Conservation (phyloP, 2,888 invertebrate genomes). For the Apodemia hepburni region DNA sequence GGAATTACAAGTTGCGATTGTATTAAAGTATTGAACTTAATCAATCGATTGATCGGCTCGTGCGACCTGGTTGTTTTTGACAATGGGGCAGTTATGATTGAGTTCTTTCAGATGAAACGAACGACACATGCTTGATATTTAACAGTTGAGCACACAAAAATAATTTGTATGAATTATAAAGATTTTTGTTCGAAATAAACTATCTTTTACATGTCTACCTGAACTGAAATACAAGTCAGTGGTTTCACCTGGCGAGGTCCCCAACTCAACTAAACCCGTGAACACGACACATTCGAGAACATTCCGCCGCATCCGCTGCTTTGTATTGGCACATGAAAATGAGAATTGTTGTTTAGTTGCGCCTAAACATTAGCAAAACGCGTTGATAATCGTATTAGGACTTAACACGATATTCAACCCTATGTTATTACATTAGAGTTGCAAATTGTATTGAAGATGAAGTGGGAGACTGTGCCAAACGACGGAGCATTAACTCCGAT, state of each 20-base stretch:
- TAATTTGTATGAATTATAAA: no score
- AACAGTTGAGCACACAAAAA: no score
- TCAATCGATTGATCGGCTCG: no score
- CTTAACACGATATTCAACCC: neutral
- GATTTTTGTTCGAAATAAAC: no score
- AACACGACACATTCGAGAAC: slow-evolving; percentile 4
- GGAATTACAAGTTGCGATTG: no score
- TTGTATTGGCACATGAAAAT: slow-evolving; percentile 14
- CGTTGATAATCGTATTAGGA: slow-evolving; percentile 36
- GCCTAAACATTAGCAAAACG: slow-evolving; percentile 36
- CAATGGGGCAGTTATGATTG: no score
- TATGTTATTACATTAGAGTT: neutral
- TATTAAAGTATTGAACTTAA: no score
- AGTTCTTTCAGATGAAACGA: no score
- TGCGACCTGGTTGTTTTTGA: no score
- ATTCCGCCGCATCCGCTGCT: slow-evolving; percentile 8
- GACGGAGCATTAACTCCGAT: slow-evolving; percentile 43
- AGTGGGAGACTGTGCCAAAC: slow-evolving; percentile 41
- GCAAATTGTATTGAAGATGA: neutral
- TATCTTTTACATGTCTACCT: no score
- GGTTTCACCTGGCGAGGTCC: slow-evolving; percentile 5
- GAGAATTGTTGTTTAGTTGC: slow-evolving; percentile 16
- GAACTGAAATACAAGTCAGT: neutral
- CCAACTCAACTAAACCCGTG: neutral
- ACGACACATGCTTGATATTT: no score